Evolutionary conservation across 2,797 vertebrate species (phyloP), one percentile per base, ranked within the genome.

Genomic region (Sphaeramia orbicularis): DNA sequence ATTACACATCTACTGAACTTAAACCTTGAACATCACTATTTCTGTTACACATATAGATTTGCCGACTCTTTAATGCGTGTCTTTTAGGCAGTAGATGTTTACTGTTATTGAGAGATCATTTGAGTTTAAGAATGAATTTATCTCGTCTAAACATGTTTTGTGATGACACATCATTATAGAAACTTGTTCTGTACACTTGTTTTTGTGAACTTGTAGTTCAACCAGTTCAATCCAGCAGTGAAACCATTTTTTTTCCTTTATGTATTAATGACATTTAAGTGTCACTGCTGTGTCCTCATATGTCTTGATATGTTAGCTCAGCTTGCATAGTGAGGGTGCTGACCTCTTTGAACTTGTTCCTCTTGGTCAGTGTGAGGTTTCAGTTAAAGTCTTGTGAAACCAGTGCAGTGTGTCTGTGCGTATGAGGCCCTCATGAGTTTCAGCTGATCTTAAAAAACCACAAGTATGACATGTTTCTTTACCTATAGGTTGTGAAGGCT

Each of bases 361-460:
- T 83, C 16, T 15, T 63, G 8, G 21, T 24, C 3, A 44, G 9
- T 38, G 15, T 41, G 40, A 41, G 56, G 9, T 35, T 12, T 47
- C n/a, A 21, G 7, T 49, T 49, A 7, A 11, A 16, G n/a, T 71
- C 66, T 67, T 65, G 52, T 71, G 69, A 80, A 59, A 70, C n/a
- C 54, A 35, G 8, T 16, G 41, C 13, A n/a, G 40, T 10, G 44
- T 19, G 43, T 43, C 36, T 14, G 42, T 52, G 12, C 53, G 43
- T 58, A 32, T 65, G 73, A 49, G 14, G 7, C 41, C 18, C 57
- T 10, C 59, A 38, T 69, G 73, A 64, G 24, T 49, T 53, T 66
- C 76, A 81, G 75, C 80, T 80, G 82, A 86, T 71, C 30, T 43
- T 10, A 6, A 19, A 27, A 16, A 52, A 73, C 67, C 78, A 71